Evolutionary conservation across 2,113 vertebrate species (phyloP).

Genomic region (cattle (Bos taurus)): ARS-UCD2.0 NC_037347.1:7373001-7373500

Average conservation of each 20-base stretch:
- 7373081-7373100: background rate
- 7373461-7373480: too few species aligned
- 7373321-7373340: background rate
- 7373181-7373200: background rate
- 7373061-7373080: slow-evolving; percentile 46
- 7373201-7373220: background rate
- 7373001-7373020: slow-evolving; percentile 22
- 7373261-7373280: background rate
- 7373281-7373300: background rate
- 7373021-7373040: background rate
- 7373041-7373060: background rate
- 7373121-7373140: background rate
- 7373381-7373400: background rate
- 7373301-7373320: background rate
- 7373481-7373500: background rate
- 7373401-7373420: background rate
- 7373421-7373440: background rate
- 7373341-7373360: background rate
- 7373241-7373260: too few species aligned
- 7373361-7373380: background rate
- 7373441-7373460: background rate
- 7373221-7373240: background rate
- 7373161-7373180: background rate
- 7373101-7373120: slow-evolving; percentile 32
- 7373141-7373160: background rate